Evolutionary conservation across 1,140 invertebrate species (phyloP).

Genomic region (Penaeus vannamei): DNA sequence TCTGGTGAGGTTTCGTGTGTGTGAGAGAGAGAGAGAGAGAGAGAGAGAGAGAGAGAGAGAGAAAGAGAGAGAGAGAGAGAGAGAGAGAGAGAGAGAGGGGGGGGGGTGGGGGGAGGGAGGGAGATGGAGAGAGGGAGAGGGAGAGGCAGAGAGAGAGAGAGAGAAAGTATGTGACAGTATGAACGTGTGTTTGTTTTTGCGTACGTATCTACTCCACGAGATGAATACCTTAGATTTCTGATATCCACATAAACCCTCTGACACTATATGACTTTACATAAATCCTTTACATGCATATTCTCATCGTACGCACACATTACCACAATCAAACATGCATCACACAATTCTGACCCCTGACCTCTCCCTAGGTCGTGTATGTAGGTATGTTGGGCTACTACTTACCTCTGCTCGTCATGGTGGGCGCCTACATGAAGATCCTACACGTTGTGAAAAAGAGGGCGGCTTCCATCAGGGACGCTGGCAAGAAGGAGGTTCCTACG

Average conservation of each 20-base stretch:
- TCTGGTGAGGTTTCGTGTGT: constrained; percentile 68
- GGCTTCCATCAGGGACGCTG: constrained; percentile 58
- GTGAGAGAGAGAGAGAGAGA: background rate
- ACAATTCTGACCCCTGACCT: background rate
- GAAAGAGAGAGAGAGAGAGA: background rate
- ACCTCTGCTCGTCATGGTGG: constrained; percentile 70
- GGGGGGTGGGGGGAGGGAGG: background rate
- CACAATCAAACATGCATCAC: background rate
- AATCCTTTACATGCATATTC: too few species aligned
- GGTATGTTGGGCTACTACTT: constrained; percentile 72
- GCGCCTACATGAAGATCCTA: constrained; percentile 70
- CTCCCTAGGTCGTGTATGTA: constrained; percentile 69
- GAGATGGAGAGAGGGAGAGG: background rate
- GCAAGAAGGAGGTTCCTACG: constrained; percentile 42
- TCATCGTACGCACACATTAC: background rate
- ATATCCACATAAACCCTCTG: too few species aligned
- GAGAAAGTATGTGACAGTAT: background rate
- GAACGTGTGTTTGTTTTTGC: background rate
- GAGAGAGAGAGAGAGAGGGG: background rate
- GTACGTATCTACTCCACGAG: too few species aligned
- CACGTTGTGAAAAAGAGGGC: constrained; percentile 69
- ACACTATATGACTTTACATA: too few species aligned
- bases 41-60: background rate
- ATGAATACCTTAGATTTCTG: too few species aligned
- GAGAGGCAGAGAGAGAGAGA: background rate